Base-by-base conservation (phyloP, 2,888 invertebrate genomes). In the Synanthedon andrenaeformis region DNA sequence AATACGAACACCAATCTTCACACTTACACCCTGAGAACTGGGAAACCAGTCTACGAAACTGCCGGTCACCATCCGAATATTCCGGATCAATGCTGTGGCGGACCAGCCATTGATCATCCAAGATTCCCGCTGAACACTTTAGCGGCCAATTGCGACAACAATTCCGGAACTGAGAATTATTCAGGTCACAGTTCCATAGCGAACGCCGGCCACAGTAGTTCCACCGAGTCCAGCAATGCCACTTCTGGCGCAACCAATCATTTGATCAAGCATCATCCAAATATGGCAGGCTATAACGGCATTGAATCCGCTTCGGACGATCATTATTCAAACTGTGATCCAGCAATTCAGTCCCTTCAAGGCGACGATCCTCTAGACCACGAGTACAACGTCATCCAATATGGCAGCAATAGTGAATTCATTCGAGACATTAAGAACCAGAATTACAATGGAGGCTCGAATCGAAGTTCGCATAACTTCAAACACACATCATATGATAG, bases 1-100 rank as follows among this genome's bases (percentile, higher is more conserved):
- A 94, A 93, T 67, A 93, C 95, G 3, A 96, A 95, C 67, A 94
- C 95, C 10, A 95, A 95, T 61, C 90, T 95, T 11, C 92, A 95
- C 63, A 95, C 95, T 51, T 96, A 95, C 70, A 94, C 94, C 1
- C 84, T 93, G 73, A 89, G 93, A 57, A 92, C 93, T 5, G 93
- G 93, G 0, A 93, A 93, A 70, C 92, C 93, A 41, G 92, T 93
- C 51, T 94, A 94, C 68, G 93, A 93, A 69, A 91, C 81, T 3
- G 74, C 82, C 11, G 81, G 82, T 1, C 85, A 82, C 53, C 86
- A 84, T 62, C 81, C 84, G 1, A 76, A 63, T 54, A 64, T 86
- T 53, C 79, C 84, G 60, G 74, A 88, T 1, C 82, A 79, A 52
- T 88, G 85, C 60, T 84, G 87, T 54, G 78, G 68, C 63, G 71